Percentiles rank a stretch among this genome's conserved stretches.
These are phyloP conservation scores for Formica selysi DNA, from an alignment of 1,140 invertebrate species.

Conservation along the genomic window DNA sequence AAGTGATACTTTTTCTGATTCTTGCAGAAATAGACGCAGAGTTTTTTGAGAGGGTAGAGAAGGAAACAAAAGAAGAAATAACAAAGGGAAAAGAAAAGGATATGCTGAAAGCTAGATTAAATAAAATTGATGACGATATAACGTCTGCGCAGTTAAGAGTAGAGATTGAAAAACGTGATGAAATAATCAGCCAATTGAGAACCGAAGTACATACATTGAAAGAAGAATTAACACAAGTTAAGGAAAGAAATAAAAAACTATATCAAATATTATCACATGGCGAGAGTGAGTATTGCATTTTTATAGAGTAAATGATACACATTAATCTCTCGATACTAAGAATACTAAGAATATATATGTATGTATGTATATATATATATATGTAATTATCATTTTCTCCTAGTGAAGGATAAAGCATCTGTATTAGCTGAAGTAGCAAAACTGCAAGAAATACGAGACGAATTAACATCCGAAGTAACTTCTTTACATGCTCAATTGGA, in stretches of 20 bases:
- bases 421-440: slow-evolving; percentile 92
- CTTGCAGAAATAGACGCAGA: slow-evolving; percentile 83
- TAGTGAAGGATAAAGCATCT: slow-evolving; percentile 93
- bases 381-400: slow-evolving; percentile 64
- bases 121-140: slow-evolving; percentile 86
- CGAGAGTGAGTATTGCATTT: slow-evolving; percentile 89
- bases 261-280: slow-evolving; percentile 92
- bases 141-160: slow-evolving; percentile 88
- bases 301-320: slow-evolving; percentile 18
- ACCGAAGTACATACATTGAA: slow-evolving; percentile 89
- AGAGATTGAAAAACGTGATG: slow-evolving; percentile 89
- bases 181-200: slow-evolving; percentile 88
- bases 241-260: slow-evolving; percentile 92
- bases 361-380: not conserved
- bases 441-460: slow-evolving; percentile 90
- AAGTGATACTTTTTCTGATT: slow-evolving; percentile 69
- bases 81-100: slow-evolving; percentile 90
- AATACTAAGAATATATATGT: not conserved
- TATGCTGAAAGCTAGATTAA: slow-evolving; percentile 85
- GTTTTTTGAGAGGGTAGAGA: slow-evolving; percentile 90
- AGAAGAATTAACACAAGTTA: slow-evolving; percentile 90
- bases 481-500: slow-evolving; percentile 91
- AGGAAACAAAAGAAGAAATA: slow-evolving; percentile 89
- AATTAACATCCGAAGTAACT: slow-evolving; percentile 91
- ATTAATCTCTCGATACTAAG: not conserved